Evolutionary conservation across 2,797 vertebrate genomes (phyloP).

Genomic region (Mormyrops attenuatus): DNA sequence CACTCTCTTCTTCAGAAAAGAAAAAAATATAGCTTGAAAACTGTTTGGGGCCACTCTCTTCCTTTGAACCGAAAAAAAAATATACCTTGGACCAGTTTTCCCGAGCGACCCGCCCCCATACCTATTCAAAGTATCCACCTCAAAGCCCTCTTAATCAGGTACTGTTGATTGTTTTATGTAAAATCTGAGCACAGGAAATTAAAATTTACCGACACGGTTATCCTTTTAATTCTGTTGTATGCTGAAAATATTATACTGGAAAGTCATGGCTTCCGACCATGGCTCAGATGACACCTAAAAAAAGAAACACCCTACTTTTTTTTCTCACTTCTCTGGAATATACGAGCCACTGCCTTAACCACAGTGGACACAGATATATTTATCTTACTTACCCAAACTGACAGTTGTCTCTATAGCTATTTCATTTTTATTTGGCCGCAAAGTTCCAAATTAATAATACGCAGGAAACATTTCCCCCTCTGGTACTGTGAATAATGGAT

Average conservation of each 20-base stretch:
- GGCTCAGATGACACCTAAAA: slow-evolving; percentile 28
- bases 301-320: background rate
- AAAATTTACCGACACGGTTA: slow-evolving; percentile 48
- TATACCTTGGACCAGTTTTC: slow-evolving; percentile 59
- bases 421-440: slow-evolving; percentile 53
- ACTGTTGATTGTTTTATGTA: slow-evolving; percentile 74
- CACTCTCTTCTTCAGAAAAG: slow-evolving; percentile 46
- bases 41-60: slow-evolving; percentile 50
- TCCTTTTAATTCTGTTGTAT: slow-evolving; percentile 38
- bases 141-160: slow-evolving; percentile 52
- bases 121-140: slow-evolving; percentile 65
- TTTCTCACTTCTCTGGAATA: background rate
- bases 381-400: slow-evolving; percentile 66
- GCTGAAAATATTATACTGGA: slow-evolving; percentile 48
- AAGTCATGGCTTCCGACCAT: slow-evolving; percentile 39
- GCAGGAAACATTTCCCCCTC: slow-evolving; percentile 43
- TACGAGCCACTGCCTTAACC: slow-evolving; percentile 24
- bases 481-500: slow-evolving; percentile 53
- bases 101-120: slow-evolving; percentile 44
- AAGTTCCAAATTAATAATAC: slow-evolving; percentile 58
- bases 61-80: slow-evolving; percentile 52
- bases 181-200: slow-evolving; percentile 45
- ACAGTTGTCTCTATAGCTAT: slow-evolving; percentile 61
- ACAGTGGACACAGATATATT: slow-evolving; percentile 56
- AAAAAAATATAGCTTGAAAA: slow-evolving; percentile 41